These are phyloP conservation scores for Lepisosteus oculatus DNA, from an alignment of 2,113 vertebrate genomes.

Conservation along the genomic window DNA sequence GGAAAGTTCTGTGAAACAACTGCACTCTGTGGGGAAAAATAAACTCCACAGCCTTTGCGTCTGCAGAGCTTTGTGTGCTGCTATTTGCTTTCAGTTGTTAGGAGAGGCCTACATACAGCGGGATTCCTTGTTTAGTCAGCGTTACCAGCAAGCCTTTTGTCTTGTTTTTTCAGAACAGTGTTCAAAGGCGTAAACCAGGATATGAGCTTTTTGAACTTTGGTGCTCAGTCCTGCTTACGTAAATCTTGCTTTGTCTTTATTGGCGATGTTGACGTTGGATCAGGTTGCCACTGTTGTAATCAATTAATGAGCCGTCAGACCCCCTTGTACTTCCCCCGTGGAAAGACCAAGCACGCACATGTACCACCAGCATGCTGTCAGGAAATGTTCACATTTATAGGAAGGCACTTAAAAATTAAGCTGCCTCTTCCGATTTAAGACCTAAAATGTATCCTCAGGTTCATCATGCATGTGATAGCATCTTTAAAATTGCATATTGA, in stretches of 20 bases:
- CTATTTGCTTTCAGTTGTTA: background rate
- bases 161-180: constrained; percentile 40
- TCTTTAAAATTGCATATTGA: no score
- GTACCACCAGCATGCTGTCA: no score
- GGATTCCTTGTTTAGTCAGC: constrained; percentile 4
- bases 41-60: no score
- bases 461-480: no score
- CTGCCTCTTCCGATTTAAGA: no score
- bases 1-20: constrained; percentile 34
- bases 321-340: constrained; percentile 36
- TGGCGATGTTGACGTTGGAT: constrained; percentile 52
- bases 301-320: constrained; percentile 49
- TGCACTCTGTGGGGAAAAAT: no score
- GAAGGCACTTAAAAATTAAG: no score
- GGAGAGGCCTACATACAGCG: constrained; percentile 13
- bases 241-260: constrained; percentile 50
- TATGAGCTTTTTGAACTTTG: constrained; percentile 28
- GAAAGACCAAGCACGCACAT: constrained; percentile 28
- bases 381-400: no score
- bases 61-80: no score
- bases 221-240: constrained; percentile 46
- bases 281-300: constrained; percentile 50
- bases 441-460: no score
- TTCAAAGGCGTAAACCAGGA: constrained; percentile 36
- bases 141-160: background rate